Evolutionary conservation across 2,797 vertebrate genomes (phyloP), one percentile per base, ranked within the genome.

Genomic region (Poecilia picta): DNA sequence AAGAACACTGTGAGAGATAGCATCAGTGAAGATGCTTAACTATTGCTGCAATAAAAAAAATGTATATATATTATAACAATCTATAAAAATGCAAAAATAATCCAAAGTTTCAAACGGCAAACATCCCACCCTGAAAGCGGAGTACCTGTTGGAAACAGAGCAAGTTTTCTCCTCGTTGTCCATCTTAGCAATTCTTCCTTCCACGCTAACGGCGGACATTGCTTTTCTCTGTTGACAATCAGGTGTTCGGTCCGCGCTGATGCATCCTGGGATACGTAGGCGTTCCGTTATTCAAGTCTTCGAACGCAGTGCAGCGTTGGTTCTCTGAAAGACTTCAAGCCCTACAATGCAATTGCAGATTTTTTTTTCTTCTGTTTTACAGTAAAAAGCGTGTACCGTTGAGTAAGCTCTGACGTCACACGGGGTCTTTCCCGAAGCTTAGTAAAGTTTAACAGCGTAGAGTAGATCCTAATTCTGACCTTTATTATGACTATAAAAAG

Each of bases 161-260:
- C 93, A 83, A 33, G 88, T 81, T 88, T 93, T 95, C 31, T 95
- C 94, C 72, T 91, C 93, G 80, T 84, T 93, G 80, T 96, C 95
- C 95, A 96, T 96, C 85, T 92, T 83, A 90, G 91, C 75, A 68
- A 86, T 73, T 74, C 83, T 93, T 90, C 88, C 91, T 86, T 94
- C 93, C 77, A 77, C 79, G 83, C 87, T 92, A 92, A 89, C 90
- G 75, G 88, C 81, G 84, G 93, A 95, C 91, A 94, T 93, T 76
- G 79, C 88, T 84, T 70, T 28, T 46, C 75, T 92, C 81, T 90
- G 88, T 94, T 95, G 93, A 95, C 93, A 92, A 88, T 94, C 93
- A 95, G 89, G 88, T 93, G 92, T 88, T 71, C 28, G 66, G 77
- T 43, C 25, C 1, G 41, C 28, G 1, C n/a, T 1, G 46, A 59